Conservation (phyloP, 2,888 invertebrate genomes). For the Biston stratarius region DNA sequence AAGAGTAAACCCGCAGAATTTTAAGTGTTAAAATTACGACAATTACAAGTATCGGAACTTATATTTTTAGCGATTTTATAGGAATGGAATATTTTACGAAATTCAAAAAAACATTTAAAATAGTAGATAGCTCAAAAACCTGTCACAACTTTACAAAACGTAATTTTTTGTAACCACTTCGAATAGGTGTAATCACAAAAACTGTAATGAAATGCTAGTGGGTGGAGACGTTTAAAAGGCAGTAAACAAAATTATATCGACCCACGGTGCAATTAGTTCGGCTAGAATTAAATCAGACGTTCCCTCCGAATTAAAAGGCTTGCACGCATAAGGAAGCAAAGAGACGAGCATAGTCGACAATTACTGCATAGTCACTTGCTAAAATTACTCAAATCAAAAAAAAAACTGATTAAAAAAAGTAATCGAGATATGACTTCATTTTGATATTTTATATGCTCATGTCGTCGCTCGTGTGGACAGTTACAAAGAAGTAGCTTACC, state of each 20-base stretch:
- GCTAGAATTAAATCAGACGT: constrained; percentile 83
- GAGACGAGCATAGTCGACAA: constrained; percentile 13
- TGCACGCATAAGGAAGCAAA: constrained; percentile 71
- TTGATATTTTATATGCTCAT: too few species aligned
- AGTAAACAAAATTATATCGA: constrained; percentile 84
- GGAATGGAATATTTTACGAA: too few species aligned
- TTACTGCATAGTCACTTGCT: neutral
- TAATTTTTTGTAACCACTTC: constrained; percentile 25
- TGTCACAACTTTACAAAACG: constrained; percentile 28
- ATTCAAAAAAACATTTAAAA: too few species aligned
- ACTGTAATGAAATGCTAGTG: constrained; percentile 72
- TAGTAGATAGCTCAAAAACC: too few species aligned
- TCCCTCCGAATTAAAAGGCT: constrained; percentile 69
- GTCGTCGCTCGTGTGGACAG: too few species aligned
- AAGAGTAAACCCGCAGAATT: too few species aligned
- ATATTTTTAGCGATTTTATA: too few species aligned
- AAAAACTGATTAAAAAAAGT: too few species aligned
- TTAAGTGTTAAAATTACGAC: too few species aligned
- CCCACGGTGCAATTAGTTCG: constrained; percentile 85
- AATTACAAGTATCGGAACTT: too few species aligned
- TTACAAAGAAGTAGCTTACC: too few species aligned
- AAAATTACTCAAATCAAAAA: neutral
- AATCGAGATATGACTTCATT: too few species aligned
- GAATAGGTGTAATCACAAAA: constrained; percentile 60
- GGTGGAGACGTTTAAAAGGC: constrained; percentile 83